phyloP scores from a whole-genome alignment of 2,888 invertebrate genomes.

The Siphlonurus alternatus region DNA sequence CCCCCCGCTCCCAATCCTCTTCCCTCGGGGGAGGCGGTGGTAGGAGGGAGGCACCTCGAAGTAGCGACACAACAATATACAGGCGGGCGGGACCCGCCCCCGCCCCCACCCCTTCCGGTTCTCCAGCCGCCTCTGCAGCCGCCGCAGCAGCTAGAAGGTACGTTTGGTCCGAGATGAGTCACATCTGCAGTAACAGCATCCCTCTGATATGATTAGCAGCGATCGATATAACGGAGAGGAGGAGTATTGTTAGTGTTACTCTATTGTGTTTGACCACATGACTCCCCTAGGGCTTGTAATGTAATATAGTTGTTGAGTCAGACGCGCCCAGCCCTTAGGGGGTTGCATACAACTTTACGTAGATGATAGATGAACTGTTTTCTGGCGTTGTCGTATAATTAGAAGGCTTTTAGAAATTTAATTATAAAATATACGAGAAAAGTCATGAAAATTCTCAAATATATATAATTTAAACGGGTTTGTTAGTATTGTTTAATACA shows the following conservation, averaged over 20 bases:
- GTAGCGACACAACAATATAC: neutral
- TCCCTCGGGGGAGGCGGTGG: neutral
- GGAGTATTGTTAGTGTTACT: neutral
- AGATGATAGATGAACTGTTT: neutral
- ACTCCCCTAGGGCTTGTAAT: neutral
- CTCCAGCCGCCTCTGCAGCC: neutral
- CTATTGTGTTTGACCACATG: neutral
- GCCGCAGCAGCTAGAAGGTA: neutral
- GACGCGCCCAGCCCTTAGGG: neutral
- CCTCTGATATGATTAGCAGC: neutral
- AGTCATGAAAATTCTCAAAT: too few relatives aligned
- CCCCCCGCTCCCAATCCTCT: neutral
- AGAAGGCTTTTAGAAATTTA: too few relatives aligned
- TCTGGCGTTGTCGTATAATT: too few relatives aligned
- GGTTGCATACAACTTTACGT: too few relatives aligned
- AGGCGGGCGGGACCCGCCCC: neutral
- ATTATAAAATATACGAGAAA: too few relatives aligned
- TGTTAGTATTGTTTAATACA: too few relatives aligned
- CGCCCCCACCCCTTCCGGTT: neutral
- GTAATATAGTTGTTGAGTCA: neutral
- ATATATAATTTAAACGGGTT: too few relatives aligned
- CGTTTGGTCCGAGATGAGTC: neutral
- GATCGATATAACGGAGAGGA: neutral
- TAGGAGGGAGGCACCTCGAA: slow-evolving; percentile 1
- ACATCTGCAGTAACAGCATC: neutral